phyloP scores from a whole-genome alignment of 2,888 invertebrate species.

The Apantesis nais region DNA sequence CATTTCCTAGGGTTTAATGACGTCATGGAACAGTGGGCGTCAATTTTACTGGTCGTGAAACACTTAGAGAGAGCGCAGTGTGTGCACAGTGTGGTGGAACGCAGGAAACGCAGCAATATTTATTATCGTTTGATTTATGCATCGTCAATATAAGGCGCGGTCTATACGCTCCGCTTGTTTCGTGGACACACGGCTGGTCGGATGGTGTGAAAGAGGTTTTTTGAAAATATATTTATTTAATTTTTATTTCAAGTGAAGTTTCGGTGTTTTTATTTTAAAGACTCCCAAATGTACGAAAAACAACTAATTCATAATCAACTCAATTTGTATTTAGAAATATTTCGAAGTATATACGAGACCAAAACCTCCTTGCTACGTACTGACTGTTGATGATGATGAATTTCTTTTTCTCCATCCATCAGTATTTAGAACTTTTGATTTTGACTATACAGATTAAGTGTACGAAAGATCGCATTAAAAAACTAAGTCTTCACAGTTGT shows the following conservation, averaged over 20 bases:
- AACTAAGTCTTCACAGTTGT: too few relatives aligned
- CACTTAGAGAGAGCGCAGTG: conserved; percentile 33
- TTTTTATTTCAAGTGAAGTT: too few relatives aligned
- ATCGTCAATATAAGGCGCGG: conserved; percentile 75
- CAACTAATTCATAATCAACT: too few relatives aligned
- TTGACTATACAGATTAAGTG: neutral
- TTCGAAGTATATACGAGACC: too few relatives aligned
- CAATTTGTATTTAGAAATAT: too few relatives aligned
- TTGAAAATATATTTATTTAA: neutral
- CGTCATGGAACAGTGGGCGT: conserved; percentile 41
- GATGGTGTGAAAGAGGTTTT: conserved; percentile 3
- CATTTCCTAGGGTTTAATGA: conserved; percentile 46
- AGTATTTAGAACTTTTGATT: too few relatives aligned
- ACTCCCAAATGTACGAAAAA: too few relatives aligned
- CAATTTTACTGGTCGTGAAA: conserved; percentile 29
- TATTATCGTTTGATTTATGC: conserved; percentile 83
- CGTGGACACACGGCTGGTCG: conserved; percentile 34
- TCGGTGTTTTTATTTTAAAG: too few relatives aligned
- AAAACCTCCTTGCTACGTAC: too few relatives aligned
- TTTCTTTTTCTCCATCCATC: too few relatives aligned
- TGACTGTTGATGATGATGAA: too few relatives aligned
- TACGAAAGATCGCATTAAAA: neutral
- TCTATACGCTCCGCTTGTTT: conserved; percentile 66
- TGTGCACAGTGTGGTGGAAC: conserved; percentile 45
- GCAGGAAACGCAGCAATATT: conserved; percentile 78